Evolutionary conservation across 2,113 vertebrate species (phyloP).

Genomic region (Rhynchomys soricoides): DNA sequence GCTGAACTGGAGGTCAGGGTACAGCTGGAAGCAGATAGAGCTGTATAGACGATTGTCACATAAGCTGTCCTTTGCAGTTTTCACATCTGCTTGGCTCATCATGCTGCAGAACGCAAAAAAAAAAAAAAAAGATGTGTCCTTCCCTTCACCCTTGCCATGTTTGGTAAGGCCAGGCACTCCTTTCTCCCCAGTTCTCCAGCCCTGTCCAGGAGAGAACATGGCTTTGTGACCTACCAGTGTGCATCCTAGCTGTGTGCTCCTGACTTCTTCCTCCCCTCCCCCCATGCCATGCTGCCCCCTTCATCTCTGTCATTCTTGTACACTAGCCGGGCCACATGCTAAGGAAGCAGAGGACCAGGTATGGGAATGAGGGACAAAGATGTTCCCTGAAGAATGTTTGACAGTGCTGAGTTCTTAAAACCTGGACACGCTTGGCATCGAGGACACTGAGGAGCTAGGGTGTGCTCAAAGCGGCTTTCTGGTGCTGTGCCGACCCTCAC

Average conservation of each 20-base stretch:
- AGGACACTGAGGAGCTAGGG: not conserved
- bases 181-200: not conserved
- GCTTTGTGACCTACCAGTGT: not conserved
- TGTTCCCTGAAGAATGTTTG: rapidly evolving
- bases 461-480: rapidly evolving
- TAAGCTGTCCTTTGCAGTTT: not conserved
- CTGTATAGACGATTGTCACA: not conserved
- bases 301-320: not conserved
- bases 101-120: not conserved
- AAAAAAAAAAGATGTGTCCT: not conserved
- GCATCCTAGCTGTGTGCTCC: not conserved
- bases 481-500: not conserved
- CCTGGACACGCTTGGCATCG: not conserved
- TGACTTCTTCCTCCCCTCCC: not conserved
- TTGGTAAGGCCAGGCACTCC: not conserved
- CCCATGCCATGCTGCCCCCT: rapidly evolving
- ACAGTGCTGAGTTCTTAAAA: not conserved
- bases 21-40: not conserved
- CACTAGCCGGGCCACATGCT: not conserved
- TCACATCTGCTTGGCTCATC: not conserved
- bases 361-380: not conserved
- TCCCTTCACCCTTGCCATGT: not conserved
- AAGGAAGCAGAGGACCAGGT: rapidly evolving
- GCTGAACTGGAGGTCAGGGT: not conserved
- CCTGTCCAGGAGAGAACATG: not conserved